Percentiles rank a stretch among this genome's conserved stretches.
phyloP scores from a whole-genome alignment of 2,888 invertebrate genomes.

The Leptopilina myrica region DNA sequence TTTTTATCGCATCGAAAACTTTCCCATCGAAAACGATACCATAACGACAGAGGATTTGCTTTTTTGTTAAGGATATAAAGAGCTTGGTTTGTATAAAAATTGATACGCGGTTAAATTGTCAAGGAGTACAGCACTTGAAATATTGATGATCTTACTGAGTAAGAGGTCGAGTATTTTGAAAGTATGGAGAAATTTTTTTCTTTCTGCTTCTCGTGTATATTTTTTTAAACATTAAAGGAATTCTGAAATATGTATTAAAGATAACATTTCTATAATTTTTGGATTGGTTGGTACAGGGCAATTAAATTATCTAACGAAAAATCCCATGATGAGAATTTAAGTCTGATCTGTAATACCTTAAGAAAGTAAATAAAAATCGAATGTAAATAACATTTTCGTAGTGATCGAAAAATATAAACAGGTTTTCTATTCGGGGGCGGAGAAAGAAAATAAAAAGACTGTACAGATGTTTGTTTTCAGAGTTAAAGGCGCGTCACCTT shows the following conservation, averaged over 20 bases:
- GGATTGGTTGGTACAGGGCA: no score
- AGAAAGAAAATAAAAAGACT: background rate
- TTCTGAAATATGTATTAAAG: no score
- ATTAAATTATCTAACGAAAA: no score
- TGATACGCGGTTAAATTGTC: background rate
- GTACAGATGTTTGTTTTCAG: background rate
- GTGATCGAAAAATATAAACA: no score
- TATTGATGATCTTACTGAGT: background rate
- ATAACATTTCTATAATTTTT: no score
- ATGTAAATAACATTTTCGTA: no score
- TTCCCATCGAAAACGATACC: constrained; percentile 26
- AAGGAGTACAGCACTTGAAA: background rate
- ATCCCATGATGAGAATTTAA: no score
- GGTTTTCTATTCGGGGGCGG: no score
- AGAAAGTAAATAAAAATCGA: no score
- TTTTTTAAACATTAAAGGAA: background rate
- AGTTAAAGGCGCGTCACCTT: constrained; percentile 49
- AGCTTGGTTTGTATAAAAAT: constrained; percentile 4
- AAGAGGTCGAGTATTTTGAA: background rate
- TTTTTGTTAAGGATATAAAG: constrained; percentile 22
- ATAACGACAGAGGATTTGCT: constrained; percentile 18
- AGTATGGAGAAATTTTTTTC: no score
- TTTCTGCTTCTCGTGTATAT: background rate
- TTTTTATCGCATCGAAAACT: constrained; percentile 29
- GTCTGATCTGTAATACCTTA: no score